Base-by-base conservation (phyloP, 1,140 invertebrate genomes). In the Rhyacophila brunnea region DNA sequence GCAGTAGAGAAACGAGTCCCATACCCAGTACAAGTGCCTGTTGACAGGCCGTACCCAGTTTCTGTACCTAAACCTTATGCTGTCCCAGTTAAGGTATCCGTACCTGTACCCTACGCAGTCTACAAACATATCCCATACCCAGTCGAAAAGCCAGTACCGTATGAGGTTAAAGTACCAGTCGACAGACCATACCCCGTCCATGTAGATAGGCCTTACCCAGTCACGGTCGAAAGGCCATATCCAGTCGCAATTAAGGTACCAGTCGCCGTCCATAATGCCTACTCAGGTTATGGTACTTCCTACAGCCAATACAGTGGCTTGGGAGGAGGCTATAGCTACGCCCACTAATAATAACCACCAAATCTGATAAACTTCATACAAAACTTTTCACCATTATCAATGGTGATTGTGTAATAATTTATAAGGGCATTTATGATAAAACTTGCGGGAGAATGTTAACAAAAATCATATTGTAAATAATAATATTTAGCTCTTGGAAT, bases 81-180 rank as follows among this genome's bases (percentile, higher is more conserved):
- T 42, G 77, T 81, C 19, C 79, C 77, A 53, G 79, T 83, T n/a
- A 79, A 81, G 63, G 80, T 82, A 19, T 70, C 77, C 52, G 78
- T 81, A 36, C 80, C 79, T 47, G 75, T 80, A 66, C 80, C 81
- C 20, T 82, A 82, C 70, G 69, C 75, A 19, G 78, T 79, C n/a
- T 75, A 80, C 64, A 82, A 83, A 67, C 79, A 80, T 35, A 74
- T 83, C n/a, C 83, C 82, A 11, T 78, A 80, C 66, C 77, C 83
- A 46, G 85, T 87, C 32, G 83, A 87, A 67, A 85, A 81, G 61
- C 84, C 78, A 20, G 82, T 86, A 35, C 81, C 86, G 11, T 82
- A 83, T 62, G 80, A 84, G 51, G 84, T 87, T 34, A 80, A 80
- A 65, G 78, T 80, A 9, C 80, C 81, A 58, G 79, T 83, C 42